Evolutionary conservation across 30 jellyfish, hydroid and myxozoan genomes (phyloP), one percentile per base, ranked within the genome.

Genomic region (Hydractinia echinata): DNA sequence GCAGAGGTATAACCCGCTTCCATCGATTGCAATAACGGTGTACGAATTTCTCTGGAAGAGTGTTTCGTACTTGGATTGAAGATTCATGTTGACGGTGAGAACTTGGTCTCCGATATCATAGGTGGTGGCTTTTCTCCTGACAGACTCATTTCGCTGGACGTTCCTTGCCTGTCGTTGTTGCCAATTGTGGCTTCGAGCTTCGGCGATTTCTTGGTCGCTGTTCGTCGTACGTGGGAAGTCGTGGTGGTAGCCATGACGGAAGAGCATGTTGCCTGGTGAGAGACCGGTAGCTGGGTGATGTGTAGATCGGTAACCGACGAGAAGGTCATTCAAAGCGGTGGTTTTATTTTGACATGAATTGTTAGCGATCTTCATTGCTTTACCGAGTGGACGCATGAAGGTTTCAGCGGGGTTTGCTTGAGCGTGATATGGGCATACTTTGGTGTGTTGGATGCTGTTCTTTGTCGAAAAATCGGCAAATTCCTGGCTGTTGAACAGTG

Each of bases 341-440:
- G 10, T 16, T 6, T 64, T 64, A 51, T 64, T 64, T 6, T 64
- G 74, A 7, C 39, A 2, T 13, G 74, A 64, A 7, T 64, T 6
- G 72, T 48, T 44, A 7, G 76, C 84, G 30, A 76, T 52, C 30
- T 76, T 76, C 84, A 76, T 48, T 6, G 80, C 84, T 50, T 76
- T 53, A 8, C 74, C 81, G 14, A 76, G 14, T 9, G 82, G 82
- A 16, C 51, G 10, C 16, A 76, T 76, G 61, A 76, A 76, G 21
- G 84, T 76, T 50, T 76, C 74, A 6, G 74, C 74, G 1, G 74
- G 73, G 18, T 64, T 64, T 7, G 74, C 74, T 2, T 7, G 0
- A 7, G 74, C 19, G 16, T 64, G 74, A 13, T 6, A 13, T 6
- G 4, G 74, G 7, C 0, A 13, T 64, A 51, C 10, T 51, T 54